Percentiles rank a stretch among this genome's conserved stretches.
These are phyloP conservation scores for Meteorus sp. DNA, from an alignment of 1,140 invertebrate genomes.

Conservation along the genomic window DNA sequence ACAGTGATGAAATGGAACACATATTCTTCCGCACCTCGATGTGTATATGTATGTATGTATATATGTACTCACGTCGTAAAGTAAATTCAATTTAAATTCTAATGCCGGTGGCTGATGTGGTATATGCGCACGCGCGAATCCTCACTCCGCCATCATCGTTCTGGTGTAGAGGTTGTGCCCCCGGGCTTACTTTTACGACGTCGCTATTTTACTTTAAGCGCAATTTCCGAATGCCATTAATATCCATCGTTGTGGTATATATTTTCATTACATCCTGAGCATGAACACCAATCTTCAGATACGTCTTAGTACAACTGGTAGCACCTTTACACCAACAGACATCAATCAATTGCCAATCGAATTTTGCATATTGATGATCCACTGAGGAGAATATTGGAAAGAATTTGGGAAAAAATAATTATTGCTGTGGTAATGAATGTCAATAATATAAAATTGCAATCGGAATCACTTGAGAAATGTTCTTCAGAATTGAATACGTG, in stretches of 20 bases:
- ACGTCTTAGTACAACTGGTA: no score
- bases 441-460: no score
- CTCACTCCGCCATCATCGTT: neutral
- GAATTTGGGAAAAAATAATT: no score
- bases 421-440: no score
- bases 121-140: slow-evolving; percentile 13
- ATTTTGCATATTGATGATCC: neutral
- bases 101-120: slow-evolving; percentile 15
- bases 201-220: slow-evolving; percentile 28
- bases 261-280: slow-evolving; percentile 24
- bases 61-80: slow-evolving; percentile 26
- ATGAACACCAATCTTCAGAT: neutral
- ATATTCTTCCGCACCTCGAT: neutral
- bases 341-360: neutral
- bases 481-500: neutral
- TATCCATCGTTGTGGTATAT: slow-evolving; percentile 23
- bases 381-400: no score
- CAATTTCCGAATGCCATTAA: slow-evolving; percentile 32
- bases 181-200: slow-evolving; percentile 28
- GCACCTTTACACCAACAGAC: neutral
- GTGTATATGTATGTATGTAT: neutral
- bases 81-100: slow-evolving; percentile 34
- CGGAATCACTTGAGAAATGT: no score
- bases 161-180: neutral
- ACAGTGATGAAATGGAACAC: neutral